Conservation (phyloP, 2,113 vertebrate genomes). For the Dipodomys merriami region DNA sequence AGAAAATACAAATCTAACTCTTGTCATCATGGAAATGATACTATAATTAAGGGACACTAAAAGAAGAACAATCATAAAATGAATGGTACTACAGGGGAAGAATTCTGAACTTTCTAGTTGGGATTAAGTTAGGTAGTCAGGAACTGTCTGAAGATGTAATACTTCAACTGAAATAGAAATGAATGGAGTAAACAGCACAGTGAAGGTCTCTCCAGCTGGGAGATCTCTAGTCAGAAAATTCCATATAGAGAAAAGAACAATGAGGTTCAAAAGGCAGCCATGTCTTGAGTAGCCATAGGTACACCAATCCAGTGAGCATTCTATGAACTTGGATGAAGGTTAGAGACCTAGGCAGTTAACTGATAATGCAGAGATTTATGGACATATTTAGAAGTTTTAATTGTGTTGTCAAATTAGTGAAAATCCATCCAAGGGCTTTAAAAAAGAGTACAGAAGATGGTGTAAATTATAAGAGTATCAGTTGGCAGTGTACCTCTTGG, state of each 20-base stretch:
- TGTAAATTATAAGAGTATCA: background rate
- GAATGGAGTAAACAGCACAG: background rate
- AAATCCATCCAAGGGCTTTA: background rate
- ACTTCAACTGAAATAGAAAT: background rate
- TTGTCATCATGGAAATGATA: background rate
- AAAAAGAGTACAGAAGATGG: background rate
- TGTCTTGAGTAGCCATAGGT: background rate
- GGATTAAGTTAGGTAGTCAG: background rate
- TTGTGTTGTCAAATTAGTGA: background rate
- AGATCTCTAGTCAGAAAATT: background rate
- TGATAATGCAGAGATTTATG: background rate
- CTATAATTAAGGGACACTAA: background rate
- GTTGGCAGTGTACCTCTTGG: background rate
- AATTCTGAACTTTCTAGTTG: background rate
- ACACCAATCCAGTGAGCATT: background rate
- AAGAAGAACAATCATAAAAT: background rate
- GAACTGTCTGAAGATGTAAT: background rate
- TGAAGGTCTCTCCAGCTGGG: background rate
- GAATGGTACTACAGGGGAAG: background rate
- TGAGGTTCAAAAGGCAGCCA: background rate
- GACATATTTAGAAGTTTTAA: background rate
- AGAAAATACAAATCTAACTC: slow-evolving; percentile 5
- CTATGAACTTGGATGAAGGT: background rate
- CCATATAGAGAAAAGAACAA: background rate
- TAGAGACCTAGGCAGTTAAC: background rate